Percentiles rank a stretch among this genome's conserved stretches.
Conservation (phyloP, 2,888 invertebrate species). For the Heliconius cydno region DNA sequence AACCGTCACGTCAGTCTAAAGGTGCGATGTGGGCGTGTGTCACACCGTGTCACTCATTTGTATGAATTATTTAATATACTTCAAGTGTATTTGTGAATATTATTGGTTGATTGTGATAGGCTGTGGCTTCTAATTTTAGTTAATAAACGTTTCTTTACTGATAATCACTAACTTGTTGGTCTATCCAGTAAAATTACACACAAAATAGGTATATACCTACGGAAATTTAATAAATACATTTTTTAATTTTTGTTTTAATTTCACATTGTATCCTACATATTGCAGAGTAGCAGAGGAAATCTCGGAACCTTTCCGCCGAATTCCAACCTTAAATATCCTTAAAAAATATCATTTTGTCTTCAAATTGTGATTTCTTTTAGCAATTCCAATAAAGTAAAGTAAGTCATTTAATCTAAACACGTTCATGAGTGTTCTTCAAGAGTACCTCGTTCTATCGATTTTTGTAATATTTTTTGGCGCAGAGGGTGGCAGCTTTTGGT, state of each 20-base stretch:
- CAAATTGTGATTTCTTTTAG: too few relatives aligned
- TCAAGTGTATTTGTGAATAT: not conserved
- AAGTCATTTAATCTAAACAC: not conserved
- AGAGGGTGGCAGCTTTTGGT: slow-evolving; percentile 8
- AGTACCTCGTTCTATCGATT: not conserved
- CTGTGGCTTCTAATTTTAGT: not conserved
- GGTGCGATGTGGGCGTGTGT: slow-evolving; percentile 33
- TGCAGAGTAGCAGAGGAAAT: not conserved
- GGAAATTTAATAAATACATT: too few relatives aligned
- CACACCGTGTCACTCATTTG: not conserved
- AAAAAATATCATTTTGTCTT: not conserved
- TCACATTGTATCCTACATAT: not conserved
- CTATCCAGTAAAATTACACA: too few relatives aligned
- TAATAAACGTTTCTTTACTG: not conserved
- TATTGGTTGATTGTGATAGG: not conserved
- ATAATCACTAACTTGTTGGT: not conserved
- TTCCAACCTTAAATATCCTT: not conserved
- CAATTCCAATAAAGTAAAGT: too few relatives aligned
- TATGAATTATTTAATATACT: not conserved
- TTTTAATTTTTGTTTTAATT: too few relatives aligned
- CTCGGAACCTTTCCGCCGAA: not conserved
- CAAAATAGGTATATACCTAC: too few relatives aligned
- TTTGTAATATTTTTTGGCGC: slow-evolving; percentile 11
- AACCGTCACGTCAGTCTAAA: slow-evolving; percentile 50
- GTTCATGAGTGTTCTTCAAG: not conserved